phyloP scores from a whole-genome alignment of 1,140 invertebrate species.

The Trachymyrmex septentrionalis region DNA sequence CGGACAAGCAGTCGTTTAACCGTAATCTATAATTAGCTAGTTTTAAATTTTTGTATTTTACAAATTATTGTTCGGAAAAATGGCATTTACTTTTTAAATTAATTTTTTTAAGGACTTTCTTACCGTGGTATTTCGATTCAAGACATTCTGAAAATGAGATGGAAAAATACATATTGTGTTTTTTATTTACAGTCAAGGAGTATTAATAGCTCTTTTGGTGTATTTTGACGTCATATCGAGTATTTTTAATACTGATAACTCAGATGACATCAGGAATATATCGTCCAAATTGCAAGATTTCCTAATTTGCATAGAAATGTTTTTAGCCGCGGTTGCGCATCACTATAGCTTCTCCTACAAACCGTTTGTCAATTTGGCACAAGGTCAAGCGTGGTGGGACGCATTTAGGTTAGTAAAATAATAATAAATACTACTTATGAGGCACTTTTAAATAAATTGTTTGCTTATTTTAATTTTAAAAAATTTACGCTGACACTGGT shows the following conservation, averaged over 20 bases:
- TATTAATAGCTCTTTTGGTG: conserved; percentile 95
- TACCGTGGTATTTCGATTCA: too few relatives aligned
- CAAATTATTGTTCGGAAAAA: too few relatives aligned
- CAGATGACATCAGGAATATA: conserved; percentile 90
- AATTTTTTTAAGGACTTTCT: too few relatives aligned
- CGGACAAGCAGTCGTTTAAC: too few relatives aligned
- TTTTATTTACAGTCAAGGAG: conserved; percentile 93
- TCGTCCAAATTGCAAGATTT: conserved; percentile 96
- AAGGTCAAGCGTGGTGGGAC: conserved; percentile 88
- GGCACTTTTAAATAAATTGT: not conserved
- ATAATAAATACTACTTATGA: not conserved
- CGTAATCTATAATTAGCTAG: too few relatives aligned
- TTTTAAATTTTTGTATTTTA: too few relatives aligned
- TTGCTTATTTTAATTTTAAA: too few relatives aligned
- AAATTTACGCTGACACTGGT: not conserved
- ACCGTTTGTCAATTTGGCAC: conserved; percentile 90
- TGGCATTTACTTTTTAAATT: too few relatives aligned
- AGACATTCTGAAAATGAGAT: too few relatives aligned
- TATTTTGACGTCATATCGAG: conserved; percentile 92
- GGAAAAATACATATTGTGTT: conserved; percentile 4
- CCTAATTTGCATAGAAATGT: conserved; percentile 99
- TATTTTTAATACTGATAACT: conserved; percentile 89
- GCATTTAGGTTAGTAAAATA: conserved; percentile 84
- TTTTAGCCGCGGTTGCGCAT: conserved; percentile 97
- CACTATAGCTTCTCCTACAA: conserved; percentile 98